These are phyloP conservation scores for Microtus montanus DNA, from an alignment of 2,113 vertebrate species.

Conservation along the genomic window DNA sequence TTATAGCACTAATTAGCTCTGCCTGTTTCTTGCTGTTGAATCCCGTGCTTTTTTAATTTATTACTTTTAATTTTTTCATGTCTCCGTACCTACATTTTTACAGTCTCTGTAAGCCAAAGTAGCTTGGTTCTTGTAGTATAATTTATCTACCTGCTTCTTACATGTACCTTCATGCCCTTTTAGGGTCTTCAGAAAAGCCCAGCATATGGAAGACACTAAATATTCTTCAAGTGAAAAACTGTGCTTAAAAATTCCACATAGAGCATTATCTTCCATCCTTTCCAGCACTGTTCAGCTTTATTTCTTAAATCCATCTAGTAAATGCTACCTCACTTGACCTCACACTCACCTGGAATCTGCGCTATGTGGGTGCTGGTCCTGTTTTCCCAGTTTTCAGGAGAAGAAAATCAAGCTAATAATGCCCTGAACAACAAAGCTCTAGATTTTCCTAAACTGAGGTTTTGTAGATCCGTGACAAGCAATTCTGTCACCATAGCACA, in stretches of 20 bases:
- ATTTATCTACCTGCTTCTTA: neutral
- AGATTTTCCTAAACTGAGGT: neutral
- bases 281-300: slow-evolving; percentile 50
- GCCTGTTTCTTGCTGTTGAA: slow-evolving; percentile 48
- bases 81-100: slow-evolving; percentile 23
- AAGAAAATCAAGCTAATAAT: slow-evolving; percentile 1
- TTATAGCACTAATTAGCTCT: slow-evolving; percentile 67
- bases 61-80: slow-evolving; percentile 50
- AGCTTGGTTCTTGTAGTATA: slow-evolving; percentile 7
- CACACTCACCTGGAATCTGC: neutral
- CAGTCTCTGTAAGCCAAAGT: slow-evolving; percentile 27
- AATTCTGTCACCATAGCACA: neutral
- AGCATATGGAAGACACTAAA: slow-evolving; percentile 21
- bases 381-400: neutral
- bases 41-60: slow-evolving; percentile 23
- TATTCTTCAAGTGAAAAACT: slow-evolving; percentile 54
- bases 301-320: neutral
- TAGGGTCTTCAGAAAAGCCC: slow-evolving; percentile 21
- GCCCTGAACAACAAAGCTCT: neutral
- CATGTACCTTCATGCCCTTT: neutral
- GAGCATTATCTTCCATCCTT: slow-evolving; percentile 30
- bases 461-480: neutral
- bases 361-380: neutral
- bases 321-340: slow-evolving; percentile 21
- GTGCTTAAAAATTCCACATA: slow-evolving; percentile 8